These are phyloP conservation scores for Miltochrista miniata DNA, from an alignment of 2,888 invertebrate species.

Conservation along the genomic window DNA sequence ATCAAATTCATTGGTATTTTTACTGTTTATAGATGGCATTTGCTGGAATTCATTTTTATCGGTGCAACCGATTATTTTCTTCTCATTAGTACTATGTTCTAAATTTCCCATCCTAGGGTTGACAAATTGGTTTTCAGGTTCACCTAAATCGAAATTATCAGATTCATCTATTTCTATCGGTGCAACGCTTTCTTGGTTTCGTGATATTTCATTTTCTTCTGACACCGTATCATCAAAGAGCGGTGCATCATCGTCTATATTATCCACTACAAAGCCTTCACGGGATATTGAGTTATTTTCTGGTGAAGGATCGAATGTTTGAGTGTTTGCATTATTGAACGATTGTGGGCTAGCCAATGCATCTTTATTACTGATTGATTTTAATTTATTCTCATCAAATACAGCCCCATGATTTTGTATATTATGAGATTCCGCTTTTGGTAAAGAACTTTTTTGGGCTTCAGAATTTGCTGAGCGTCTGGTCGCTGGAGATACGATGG, in stretches of 20 bases:
- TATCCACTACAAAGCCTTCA: neutral
- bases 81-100: neutral
- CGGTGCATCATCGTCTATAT: neutral
- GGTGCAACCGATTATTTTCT: neutral
- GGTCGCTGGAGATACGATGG: neutral
- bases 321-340: neutral
- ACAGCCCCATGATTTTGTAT: slow-evolving; percentile 22
- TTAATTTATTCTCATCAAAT: slow-evolving; percentile 12
- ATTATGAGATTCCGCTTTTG: slow-evolving; percentile 1
- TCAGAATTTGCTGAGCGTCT: slow-evolving; percentile 8
- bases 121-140: neutral
- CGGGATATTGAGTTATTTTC: neutral
- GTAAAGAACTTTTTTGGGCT: slow-evolving; percentile 17
- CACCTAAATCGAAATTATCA: neutral
- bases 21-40: no score
- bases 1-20: no score
- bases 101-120: neutral
- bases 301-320: neutral
- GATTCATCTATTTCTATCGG: neutral
- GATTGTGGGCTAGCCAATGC: neutral
- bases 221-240: neutral
- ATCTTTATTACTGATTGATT: neutral
- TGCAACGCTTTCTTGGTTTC: neutral
- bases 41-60: neutral
- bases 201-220: neutral